These are phyloP conservation scores for Brachyalestes nurse DNA, from an alignment of 2,797 vertebrate species.

Conservation along the genomic window DNA sequence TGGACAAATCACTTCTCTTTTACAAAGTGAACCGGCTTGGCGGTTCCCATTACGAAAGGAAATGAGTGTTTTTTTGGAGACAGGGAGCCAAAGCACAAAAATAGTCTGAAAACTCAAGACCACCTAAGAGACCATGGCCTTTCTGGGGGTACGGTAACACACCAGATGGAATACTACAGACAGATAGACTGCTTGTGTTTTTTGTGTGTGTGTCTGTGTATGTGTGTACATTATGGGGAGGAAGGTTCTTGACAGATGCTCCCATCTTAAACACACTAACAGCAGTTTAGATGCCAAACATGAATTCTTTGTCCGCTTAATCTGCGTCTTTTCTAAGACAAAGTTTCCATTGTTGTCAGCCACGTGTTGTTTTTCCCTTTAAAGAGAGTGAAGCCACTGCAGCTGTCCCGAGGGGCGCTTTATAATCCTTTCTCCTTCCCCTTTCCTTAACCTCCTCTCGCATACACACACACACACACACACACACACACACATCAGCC, in stretches of 20 bases:
- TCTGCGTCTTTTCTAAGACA: conserved; percentile 45
- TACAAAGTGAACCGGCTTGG: conserved; percentile 27
- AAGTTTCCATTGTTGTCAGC: conserved; percentile 72
- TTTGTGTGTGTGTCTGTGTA: conserved; percentile 8
- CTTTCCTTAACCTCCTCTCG: conserved; percentile 36
- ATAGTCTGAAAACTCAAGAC: conserved; percentile 25
- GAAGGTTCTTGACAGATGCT: conserved; percentile 5
- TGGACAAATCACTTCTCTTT: conserved; percentile 56
- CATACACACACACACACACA: conserved; percentile 36
- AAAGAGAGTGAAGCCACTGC: conserved; percentile 59
- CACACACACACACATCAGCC: not conserved
- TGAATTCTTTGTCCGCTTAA: conserved; percentile 48
- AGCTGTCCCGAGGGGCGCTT: conserved; percentile 62
- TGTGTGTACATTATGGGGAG: not conserved
- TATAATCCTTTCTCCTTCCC: conserved; percentile 55
- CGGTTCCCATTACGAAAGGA: conserved; percentile 52
- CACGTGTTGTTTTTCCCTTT: conserved; percentile 77
- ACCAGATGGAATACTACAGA: not conserved
- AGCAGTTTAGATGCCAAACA: conserved; percentile 34
- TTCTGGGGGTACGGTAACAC: conserved; percentile 11
- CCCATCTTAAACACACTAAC: conserved; percentile 29
- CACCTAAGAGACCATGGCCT: conserved; percentile 17
- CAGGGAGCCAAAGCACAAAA: conserved; percentile 29
- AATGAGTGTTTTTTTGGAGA: conserved; percentile 46
- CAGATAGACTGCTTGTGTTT: not conserved